phyloP scores from a whole-genome alignment of 2,113 vertebrate species.

The Polypterus senegalus region DNA sequence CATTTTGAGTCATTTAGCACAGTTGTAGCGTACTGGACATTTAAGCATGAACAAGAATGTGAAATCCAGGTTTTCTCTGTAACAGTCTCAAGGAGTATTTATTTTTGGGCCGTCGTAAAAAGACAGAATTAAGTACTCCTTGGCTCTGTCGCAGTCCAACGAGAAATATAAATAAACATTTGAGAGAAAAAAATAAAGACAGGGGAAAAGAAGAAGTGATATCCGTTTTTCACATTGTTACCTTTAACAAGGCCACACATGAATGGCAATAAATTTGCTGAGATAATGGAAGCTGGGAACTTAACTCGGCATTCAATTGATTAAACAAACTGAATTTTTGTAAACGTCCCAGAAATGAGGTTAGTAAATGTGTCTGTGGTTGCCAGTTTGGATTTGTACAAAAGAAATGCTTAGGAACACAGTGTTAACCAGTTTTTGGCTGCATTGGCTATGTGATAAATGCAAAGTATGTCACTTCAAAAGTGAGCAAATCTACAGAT shows the following conservation, averaged over 20 bases:
- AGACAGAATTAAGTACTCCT: no score
- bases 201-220: neutral
- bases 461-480: slow-evolving; percentile 50
- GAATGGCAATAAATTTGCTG: slow-evolving; percentile 57
- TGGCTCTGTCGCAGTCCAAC: no score
- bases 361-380: slow-evolving; percentile 53
- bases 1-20: no score
- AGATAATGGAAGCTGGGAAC: slow-evolving; percentile 62
- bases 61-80: no score
- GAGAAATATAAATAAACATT: no score
- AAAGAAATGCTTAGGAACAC: slow-evolving; percentile 51
- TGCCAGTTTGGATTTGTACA: slow-evolving; percentile 56
- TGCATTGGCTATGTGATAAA: slow-evolving; percentile 50
- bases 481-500: slow-evolving; percentile 38
- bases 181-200: no score
- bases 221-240: slow-evolving; percentile 32
- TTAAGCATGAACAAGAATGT: no score
- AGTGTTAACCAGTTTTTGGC: slow-evolving; percentile 44
- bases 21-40: no score
- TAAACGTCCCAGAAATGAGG: slow-evolving; percentile 59
- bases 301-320: slow-evolving; percentile 53
- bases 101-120: no score
- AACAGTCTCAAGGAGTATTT: no score
- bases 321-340: slow-evolving; percentile 62
- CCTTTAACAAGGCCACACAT: slow-evolving; percentile 35